Percentiles rank a stretch among this genome's conserved stretches.
Evolutionary conservation across 2,888 invertebrate species (phyloP).

Genomic region (Diplolepis rosae): DNA sequence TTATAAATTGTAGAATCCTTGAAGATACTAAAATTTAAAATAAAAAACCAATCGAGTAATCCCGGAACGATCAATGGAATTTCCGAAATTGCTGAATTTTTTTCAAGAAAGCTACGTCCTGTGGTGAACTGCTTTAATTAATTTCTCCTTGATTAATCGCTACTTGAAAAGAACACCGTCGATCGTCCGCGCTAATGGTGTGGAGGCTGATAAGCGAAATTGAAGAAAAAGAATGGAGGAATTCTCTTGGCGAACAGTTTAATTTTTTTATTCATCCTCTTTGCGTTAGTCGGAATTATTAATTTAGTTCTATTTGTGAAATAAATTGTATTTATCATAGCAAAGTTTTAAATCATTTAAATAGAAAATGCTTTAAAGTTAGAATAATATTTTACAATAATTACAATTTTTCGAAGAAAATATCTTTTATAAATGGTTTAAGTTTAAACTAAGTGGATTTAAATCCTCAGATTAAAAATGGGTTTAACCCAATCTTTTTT

Average conservation of each 20-base stretch:
- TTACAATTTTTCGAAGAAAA: no score
- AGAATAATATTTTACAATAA: no score
- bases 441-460: no score
- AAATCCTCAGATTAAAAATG: no score
- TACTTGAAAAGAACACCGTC: conserved; percentile 9
- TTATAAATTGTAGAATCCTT: not conserved
- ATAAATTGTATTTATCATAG: no score
- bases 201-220: conserved; percentile 11
- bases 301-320: not conserved
- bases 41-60: not conserved
- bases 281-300: not conserved
- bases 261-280: not conserved
- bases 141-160: conserved; percentile 25
- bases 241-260: not conserved
- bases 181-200: conserved; percentile 8
- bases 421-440: no score
- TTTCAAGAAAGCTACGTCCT: not conserved
- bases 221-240: not conserved
- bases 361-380: no score
- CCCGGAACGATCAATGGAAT: not conserved
- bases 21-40: not conserved
- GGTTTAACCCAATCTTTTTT: no score
- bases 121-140: not conserved
- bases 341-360: no score
- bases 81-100: not conserved